Percentiles rank a stretch among this genome's conserved stretches.
Evolutionary conservation across 2,888 invertebrate genomes (phyloP).

Genomic region (Tortrix viridana): DNA sequence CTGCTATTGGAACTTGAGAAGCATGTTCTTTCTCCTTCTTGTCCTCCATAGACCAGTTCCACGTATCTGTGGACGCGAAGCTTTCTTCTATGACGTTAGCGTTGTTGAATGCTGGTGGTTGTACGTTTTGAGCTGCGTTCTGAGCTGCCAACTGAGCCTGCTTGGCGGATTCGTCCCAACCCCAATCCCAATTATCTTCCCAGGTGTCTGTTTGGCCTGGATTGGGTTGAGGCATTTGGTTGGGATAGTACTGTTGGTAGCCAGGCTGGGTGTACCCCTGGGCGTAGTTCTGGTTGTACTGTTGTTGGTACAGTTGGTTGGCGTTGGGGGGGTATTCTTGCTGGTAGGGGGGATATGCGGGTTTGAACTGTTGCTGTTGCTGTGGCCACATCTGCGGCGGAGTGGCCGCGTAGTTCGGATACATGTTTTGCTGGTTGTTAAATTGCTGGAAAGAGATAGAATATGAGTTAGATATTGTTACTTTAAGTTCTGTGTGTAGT

Average conservation of each 20-base stretch:
- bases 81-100: constrained; percentile 84
- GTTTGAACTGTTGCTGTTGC: constrained; percentile 63
- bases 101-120: constrained; percentile 59
- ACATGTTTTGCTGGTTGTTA: constrained; percentile 68
- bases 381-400: constrained; percentile 58
- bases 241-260: constrained; percentile 66
- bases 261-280: constrained; percentile 59
- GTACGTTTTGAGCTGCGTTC: constrained; percentile 33
- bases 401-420: constrained; percentile 59
- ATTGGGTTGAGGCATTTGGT: constrained; percentile 52
- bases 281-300: constrained; percentile 64
- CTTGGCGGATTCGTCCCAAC: constrained; percentile 83
- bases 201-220: constrained; percentile 62
- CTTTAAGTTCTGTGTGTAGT: no score
- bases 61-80: constrained; percentile 82
- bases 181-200: constrained; percentile 85
- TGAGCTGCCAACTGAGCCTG: constrained; percentile 60
- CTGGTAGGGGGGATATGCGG: constrained; percentile 79
- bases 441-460: constrained; percentile 61
- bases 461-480: constrained; percentile 7
- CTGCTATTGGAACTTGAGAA: no score
- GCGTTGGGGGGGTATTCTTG: constrained; percentile 63
- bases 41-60: constrained; percentile 86
- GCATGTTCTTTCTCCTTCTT: constrained; percentile 53
- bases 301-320: constrained; percentile 65